Percentiles rank a stretch among this genome's conserved stretches.
Evolutionary conservation across 2,797 vertebrate genomes (phyloP).

Genomic region (Silurus aristotelis): DNA sequence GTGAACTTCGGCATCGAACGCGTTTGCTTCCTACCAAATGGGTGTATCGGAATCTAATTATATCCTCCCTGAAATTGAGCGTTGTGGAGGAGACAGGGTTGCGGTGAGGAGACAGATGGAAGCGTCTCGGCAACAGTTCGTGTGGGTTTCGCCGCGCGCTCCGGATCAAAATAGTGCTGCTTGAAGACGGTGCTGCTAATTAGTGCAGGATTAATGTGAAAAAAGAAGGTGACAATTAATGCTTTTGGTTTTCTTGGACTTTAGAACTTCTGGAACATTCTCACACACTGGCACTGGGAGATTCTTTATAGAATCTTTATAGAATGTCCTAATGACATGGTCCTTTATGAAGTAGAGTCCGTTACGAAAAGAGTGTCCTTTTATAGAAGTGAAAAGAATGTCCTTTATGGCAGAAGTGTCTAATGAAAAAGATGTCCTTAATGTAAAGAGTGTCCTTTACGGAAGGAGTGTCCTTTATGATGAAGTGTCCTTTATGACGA

Average conservation of each 20-base stretch:
- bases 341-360: too few relatives aligned
- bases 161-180: background rate
- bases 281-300: background rate
- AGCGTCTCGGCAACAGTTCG: background rate
- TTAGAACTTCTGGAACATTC: background rate
- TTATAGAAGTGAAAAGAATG: background rate
- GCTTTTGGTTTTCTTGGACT: background rate
- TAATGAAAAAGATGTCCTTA: background rate
- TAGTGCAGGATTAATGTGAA: background rate
- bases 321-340: too few relatives aligned
- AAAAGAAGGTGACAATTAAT: background rate
- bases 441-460: background rate
- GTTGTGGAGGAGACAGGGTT: background rate
- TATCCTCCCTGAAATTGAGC: slow-evolving; percentile 27
- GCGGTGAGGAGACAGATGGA: slow-evolving; percentile 19
- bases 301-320: too few relatives aligned
- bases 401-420: background rate
- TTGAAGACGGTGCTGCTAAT: background rate
- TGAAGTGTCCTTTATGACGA: too few relatives aligned
- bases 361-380: too few relatives aligned
- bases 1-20: slow-evolving; percentile 27
- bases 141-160: background rate
- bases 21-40: slow-evolving; percentile 26
- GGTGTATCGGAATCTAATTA: slow-evolving; percentile 24
- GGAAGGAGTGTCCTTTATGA: too few relatives aligned